Conservation (phyloP, 2,797 vertebrate species). For the Protosalanx chinensis region DNA sequence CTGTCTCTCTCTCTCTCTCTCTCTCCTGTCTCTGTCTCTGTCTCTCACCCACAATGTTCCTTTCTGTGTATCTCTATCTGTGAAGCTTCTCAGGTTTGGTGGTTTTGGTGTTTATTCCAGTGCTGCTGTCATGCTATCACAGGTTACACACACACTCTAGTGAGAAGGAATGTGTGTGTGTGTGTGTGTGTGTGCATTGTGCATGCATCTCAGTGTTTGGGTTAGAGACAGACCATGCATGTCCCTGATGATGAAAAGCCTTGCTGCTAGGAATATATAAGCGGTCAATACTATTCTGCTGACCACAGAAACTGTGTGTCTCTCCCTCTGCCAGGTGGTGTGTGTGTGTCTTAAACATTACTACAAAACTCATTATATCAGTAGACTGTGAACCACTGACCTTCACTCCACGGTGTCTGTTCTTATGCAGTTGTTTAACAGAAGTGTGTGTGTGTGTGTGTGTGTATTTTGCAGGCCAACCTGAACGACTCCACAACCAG, state of each 20-base stretch:
- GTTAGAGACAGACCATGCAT: too few species aligned
- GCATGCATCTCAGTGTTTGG: too few species aligned
- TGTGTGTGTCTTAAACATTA: neutral
- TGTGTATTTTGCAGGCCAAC: slow-evolving; percentile 79
- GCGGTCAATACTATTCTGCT: slow-evolving; percentile 11
- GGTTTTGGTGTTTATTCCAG: slow-evolving; percentile 16
- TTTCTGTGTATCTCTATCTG: neutral
- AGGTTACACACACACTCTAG: slow-evolving; percentile 6
- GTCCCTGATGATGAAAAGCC: neutral
- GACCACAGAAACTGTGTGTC: slow-evolving; percentile 23
- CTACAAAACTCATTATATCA: neutral
- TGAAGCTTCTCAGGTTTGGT: neutral
- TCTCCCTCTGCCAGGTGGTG: neutral
- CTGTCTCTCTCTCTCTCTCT: too few species aligned
- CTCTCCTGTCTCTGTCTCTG: too few species aligned
- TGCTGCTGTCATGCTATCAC: slow-evolving; percentile 17
- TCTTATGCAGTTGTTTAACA: neutral
- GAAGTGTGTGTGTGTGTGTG: neutral
- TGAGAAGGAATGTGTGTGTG: slow-evolving; percentile 26
- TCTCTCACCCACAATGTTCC: too few species aligned
- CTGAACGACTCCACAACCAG: slow-evolving; percentile 98
- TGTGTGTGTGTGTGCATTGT: slow-evolving; percentile 23
- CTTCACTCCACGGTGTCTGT: neutral
- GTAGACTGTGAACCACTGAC: neutral
- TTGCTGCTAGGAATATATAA: slow-evolving; percentile 14